Base-by-base conservation (phyloP, 2,113 vertebrate species). In the Corythoichthys haematopterus region DNA sequence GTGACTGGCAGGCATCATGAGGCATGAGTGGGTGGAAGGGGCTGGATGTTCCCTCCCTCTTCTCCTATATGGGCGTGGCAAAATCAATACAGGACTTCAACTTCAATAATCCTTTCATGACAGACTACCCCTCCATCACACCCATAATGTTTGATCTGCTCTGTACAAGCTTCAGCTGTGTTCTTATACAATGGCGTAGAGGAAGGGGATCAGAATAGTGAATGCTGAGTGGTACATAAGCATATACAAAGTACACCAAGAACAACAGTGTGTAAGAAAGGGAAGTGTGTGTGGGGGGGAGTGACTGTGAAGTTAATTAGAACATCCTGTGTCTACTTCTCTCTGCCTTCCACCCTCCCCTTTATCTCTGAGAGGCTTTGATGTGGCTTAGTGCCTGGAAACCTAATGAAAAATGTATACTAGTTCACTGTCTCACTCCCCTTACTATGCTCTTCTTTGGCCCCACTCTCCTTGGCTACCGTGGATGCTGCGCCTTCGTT, bases 391-490 rank as follows among this genome's bases (percentile, higher is more conserved):
- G 88, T 87, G 90, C 88, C 88, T 90, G 86, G 87, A 90, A 90
- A 88, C 83, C 86, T 91, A 92, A 92, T 92, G 89, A 92, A 92
- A 92, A 90, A 92, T 92, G 86, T 90, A 92, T 91, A 91, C 90
- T 90, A 91, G 88, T 84, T 87, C 65, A 68, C 73, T 79, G 78
- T 76, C 77, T 74, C 77, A 61, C 62, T 64, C 76, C 71, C 13
- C 50, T 69, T 72, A 52, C 61, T 68, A 45, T 64, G 53, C 64
- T 73, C n/a, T 56, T 58, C 35, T 67, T 65, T 51, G 53, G 20
- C 75, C 48, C 20, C 36, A 52, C 71, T 63, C 64, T 64, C 50
- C 47, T 50, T 58, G 65, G 62, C 74, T 70, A 62, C 71, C 66
- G 50, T 7, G 64, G 51, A 74, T 58, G 76, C 70, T 80, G 75